Evolutionary conservation across 1,140 invertebrate species (phyloP), one percentile per base, ranked within the genome.

Genomic region (Pararge aegeria): DNA sequence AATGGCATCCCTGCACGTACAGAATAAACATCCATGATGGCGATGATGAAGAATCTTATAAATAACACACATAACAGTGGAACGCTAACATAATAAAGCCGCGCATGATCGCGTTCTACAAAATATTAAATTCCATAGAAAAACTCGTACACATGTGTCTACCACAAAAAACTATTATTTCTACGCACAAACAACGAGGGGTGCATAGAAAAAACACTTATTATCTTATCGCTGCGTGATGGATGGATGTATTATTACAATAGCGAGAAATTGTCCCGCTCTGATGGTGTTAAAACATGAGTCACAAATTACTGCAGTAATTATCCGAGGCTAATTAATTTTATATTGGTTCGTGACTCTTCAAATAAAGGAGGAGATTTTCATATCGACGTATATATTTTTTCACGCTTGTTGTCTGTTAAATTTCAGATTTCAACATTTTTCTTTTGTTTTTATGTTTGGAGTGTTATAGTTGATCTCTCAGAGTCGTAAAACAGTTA

Each of bases 131-230:
- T 59, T 59, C 50, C 57, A 21, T 42, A 34, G 34, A 59, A 53
- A 46, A 46, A 53, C 16, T 53, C 52, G 40, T 46, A 27, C 57
- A 59, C 62, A 64, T 64, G 80, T 72, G 80, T 62, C 74, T 70
- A 50, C 50, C 56, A 70, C 66, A 75, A 71, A 46, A 46, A 78
- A 73, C 64, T 79, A 75, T 79, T 73, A 71, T 66, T 67, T 71
- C 54, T 72, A 78, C 67, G 64, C 75, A 64, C 61, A 64, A 57
- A 63, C 42, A 66, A 73, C 55, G 64, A 68, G 70, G 80, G 79
- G 79, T 82, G 80, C 73, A 86, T 82, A 82, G 61, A 73, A 81
- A 71, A 75, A 80, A 78, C 70, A 61, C 66, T 79, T 80, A 79
- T 81, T 78, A 78, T 83, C 78, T 86, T 82, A 82, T 80, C 77